Conservation (phyloP, 1,140 invertebrate genomes). For the Periplaneta americana region DNA sequence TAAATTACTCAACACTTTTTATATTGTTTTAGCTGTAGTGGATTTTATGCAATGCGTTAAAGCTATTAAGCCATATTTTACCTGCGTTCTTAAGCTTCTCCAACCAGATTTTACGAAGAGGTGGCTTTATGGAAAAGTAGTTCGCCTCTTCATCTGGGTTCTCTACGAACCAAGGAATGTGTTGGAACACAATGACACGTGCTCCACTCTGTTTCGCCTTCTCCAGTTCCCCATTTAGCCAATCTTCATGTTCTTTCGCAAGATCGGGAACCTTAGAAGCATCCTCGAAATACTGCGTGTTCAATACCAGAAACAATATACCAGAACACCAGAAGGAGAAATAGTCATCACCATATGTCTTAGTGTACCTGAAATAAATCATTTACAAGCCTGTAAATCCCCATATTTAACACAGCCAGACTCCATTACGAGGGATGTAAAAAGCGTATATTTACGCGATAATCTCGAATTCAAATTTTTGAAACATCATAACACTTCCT, state of each 20-base stretch:
- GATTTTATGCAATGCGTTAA: no score
- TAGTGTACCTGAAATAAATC: slow-evolving; percentile 7
- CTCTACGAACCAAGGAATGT: slow-evolving; percentile 48
- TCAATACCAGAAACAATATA: slow-evolving; percentile 48
- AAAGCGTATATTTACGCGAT: no score
- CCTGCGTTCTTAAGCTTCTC: slow-evolving; percentile 39
- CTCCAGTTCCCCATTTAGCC: slow-evolving; percentile 37
- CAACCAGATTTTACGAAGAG: slow-evolving; percentile 35
- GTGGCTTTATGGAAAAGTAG: slow-evolving; percentile 41
- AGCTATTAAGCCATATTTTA: slow-evolving; percentile 26
- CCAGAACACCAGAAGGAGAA: slow-evolving; percentile 49
- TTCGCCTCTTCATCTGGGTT: slow-evolving; percentile 35
- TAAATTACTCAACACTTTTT: no score
- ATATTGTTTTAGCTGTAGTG: no score
- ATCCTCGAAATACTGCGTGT: slow-evolving; percentile 45
- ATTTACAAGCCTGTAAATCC: no score
- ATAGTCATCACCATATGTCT: slow-evolving; percentile 46
- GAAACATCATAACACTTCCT: no score
- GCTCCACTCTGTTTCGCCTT: slow-evolving; percentile 21
- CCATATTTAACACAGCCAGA: no score
- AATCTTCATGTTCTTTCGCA: slow-evolving; percentile 38
- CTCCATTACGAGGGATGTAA: no score
- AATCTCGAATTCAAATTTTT: no score
- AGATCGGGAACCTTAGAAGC: slow-evolving; percentile 29
- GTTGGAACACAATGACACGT: slow-evolving; percentile 47